Evolutionary conservation across 1,140 invertebrate genomes (phyloP), one percentile per base, ranked within the genome.

Genomic region (Leptonema lineaticorne): DNA sequence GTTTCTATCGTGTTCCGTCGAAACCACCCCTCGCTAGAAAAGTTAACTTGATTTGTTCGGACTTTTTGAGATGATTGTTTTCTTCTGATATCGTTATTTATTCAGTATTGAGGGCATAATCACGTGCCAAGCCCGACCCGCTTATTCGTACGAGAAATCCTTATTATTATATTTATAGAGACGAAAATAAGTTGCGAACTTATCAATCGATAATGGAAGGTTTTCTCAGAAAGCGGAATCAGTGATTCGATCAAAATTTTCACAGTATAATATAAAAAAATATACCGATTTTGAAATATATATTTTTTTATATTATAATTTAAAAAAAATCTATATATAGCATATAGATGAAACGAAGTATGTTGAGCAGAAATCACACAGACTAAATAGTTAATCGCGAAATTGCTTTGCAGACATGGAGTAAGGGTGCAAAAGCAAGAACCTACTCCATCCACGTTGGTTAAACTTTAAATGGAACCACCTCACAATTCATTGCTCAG

Each of bases 1-100:
- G n/a, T n/a, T n/a, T n/a, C n/a, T n/a, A n/a, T n/a, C n/a, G n/a
- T n/a, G n/a, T n/a, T n/a, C n/a, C n/a, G n/a, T n/a, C n/a, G n/a
- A n/a, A n/a, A n/a, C n/a, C n/a, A n/a, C n/a, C n/a, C n/a, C n/a
- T n/a, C n/a, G n/a, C n/a, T n/a, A n/a, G n/a, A n/a, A n/a, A 28
- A 48, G 63, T 69, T 68, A 72, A 69, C 67, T 72, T 72, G 67
- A 72, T 72, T 72, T 72, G 70, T 67, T 60, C 67, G 45, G 63
- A 69, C 67, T 72, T 65, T 71, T 68, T 56, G 63, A 63, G 63
- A 72, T 72, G 67, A 72, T 72, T 72, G 70, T 72, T 72, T 68
- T 46, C n/a, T 59, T 67, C 69, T n/a, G 37, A 29, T 18, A 41
- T 53, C 45, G 29, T 72, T 24, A 67, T 37, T 72, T 72, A 72